Percentiles rank a stretch among this genome's conserved stretches.
phyloP scores from a whole-genome alignment of 1,140 invertebrate genomes.

The Pinna nobilis region DNA sequence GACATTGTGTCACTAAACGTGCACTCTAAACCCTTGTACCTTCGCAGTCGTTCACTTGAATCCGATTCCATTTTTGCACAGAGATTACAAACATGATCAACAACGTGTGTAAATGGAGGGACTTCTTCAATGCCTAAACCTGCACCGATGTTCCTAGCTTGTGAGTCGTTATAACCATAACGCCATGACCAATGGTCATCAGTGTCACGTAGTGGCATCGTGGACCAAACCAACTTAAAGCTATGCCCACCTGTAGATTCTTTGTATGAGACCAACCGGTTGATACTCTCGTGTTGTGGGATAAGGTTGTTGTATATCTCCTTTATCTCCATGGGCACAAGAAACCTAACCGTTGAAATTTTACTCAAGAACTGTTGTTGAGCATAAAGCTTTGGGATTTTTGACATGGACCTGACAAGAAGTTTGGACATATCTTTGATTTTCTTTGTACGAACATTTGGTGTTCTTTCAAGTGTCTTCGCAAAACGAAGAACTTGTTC shows the following conservation, averaged over 20 bases:
- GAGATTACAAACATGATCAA: background rate
- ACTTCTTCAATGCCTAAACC: too few species aligned
- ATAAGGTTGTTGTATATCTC: background rate
- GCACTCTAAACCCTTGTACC: background rate
- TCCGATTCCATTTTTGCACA: background rate
- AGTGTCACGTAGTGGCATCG: too few species aligned
- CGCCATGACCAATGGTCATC: too few species aligned
- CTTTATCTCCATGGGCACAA: background rate
- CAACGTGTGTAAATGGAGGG: too few species aligned
- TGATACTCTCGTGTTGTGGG: too few species aligned
- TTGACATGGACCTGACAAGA: background rate
- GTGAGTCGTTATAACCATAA: too few species aligned
- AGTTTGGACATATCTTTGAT: background rate
- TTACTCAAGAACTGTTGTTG: too few species aligned
- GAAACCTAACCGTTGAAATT: background rate
- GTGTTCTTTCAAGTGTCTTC: background rate
- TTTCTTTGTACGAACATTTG: background rate
- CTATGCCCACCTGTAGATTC: too few species aligned
- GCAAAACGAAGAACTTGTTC: slow-evolving; percentile 37
- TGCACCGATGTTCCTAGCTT: too few species aligned
- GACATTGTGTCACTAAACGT: background rate
- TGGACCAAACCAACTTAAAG: too few species aligned
- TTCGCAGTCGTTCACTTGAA: background rate
- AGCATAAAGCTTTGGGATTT: background rate
- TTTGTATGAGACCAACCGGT: too few species aligned